Percentiles rank a stretch among this genome's conserved stretches.
These are phyloP conservation scores for Bambusicola thoracicus DNA, from an alignment of 2,113 vertebrate species.

Conservation along the genomic window DNA sequence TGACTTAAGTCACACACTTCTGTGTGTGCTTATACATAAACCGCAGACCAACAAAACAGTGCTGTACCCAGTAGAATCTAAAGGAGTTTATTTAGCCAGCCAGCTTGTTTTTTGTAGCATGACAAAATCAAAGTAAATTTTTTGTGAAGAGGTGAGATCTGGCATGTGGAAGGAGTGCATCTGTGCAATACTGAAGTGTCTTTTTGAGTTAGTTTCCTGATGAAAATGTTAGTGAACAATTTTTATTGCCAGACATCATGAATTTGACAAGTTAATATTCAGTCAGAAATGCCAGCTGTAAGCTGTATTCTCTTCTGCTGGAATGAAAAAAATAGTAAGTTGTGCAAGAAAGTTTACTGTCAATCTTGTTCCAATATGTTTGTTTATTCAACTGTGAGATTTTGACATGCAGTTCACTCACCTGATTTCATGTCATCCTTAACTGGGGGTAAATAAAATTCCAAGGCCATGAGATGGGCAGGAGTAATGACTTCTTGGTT, in stretches of 20 bases:
- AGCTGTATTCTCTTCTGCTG: neutral
- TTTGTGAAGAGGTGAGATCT: neutral
- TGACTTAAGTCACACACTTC: too few species aligned
- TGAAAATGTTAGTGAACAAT: neutral
- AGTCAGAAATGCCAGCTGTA: neutral
- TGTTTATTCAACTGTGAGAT: neutral
- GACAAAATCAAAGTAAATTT: neutral
- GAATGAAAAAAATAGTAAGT: neutral
- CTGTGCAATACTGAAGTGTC: neutral
- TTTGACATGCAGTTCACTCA: neutral
- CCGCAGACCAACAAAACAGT: neutral
- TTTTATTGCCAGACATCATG: neutral
- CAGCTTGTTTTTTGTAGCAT: neutral
- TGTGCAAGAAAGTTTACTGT: neutral
- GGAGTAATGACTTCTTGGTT: neutral
- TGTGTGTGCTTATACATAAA: neutral
- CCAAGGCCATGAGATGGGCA: neutral
- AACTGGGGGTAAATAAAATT: neutral
- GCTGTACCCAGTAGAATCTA: neutral
- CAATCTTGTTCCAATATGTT: neutral
- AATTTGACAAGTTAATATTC: neutral
- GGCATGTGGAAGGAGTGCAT: neutral
- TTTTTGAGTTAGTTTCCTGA: neutral
- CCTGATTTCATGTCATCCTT: neutral
- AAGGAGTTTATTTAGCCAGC: neutral